Evolutionary conservation across 23 tunicate genomes (phyloP).

Genomic region (Pegea sp.): DNA sequence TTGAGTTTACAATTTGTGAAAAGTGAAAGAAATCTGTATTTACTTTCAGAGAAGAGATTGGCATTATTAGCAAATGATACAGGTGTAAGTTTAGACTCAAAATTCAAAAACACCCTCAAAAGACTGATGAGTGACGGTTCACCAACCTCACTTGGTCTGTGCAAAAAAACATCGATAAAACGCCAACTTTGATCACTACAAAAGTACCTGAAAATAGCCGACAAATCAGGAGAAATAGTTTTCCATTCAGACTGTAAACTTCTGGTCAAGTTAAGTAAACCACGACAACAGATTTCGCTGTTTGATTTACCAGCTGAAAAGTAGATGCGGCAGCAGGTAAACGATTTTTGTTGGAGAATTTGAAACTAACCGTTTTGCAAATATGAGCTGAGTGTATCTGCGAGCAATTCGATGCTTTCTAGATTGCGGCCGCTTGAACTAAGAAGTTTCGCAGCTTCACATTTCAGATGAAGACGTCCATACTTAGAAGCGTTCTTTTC

Average conservation of each 20-base stretch:
- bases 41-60: slow-evolving; percentile 23
- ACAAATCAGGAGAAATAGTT: slow-evolving; percentile 21
- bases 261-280: slow-evolving; percentile 33
- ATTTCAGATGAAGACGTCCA: slow-evolving; percentile 7
- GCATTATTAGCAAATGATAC: slow-evolving; percentile 12
- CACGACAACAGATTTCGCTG: slow-evolving; percentile 16
- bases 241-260: slow-evolving; percentile 72
- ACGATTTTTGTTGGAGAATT: no score
- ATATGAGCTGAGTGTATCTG: slow-evolving; percentile 11
- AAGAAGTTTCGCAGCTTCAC: slow-evolving; percentile 37
- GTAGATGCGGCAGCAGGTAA: no score
- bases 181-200: no score
- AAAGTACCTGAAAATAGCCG: slow-evolving; percentile 25
- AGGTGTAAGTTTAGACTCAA: slow-evolving; percentile 10
- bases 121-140: no score
- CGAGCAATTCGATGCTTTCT: slow-evolving; percentile 21
- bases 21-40: no score
- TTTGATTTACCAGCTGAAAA: slow-evolving; percentile 8
- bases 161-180: no score
- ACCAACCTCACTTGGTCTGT: no score
- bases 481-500: no score
- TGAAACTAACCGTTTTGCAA: slow-evolving; percentile 36
- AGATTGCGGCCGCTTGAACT: slow-evolving; percentile 13
- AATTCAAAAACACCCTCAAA: slow-evolving; percentile 5
- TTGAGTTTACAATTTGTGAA: background rate